Conservation (phyloP, 1,140 invertebrate genomes). For the Phthorimaea operculella region DNA sequence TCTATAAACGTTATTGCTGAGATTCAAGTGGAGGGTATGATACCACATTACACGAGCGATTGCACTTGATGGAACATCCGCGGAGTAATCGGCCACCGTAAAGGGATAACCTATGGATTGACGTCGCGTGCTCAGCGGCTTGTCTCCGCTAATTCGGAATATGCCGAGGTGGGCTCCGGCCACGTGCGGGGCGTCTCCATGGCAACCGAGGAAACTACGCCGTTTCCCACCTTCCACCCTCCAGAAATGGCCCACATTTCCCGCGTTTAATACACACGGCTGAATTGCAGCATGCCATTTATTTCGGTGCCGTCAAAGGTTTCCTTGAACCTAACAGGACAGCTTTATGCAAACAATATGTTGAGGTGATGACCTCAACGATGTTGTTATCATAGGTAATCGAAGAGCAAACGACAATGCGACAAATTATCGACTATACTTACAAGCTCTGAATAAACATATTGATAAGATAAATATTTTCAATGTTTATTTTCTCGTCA, state of each 20-base stretch:
- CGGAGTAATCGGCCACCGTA: conserved; percentile 25
- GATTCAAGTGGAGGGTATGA: conserved; percentile 10
- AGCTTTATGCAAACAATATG: no score
- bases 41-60: conserved; percentile 26
- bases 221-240: conserved; percentile 37
- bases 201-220: conserved; percentile 60
- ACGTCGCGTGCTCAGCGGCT: conserved; percentile 16
- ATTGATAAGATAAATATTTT: no score
- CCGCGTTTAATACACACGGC: conserved; percentile 16
- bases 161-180: conserved; percentile 19
- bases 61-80: conserved; percentile 33
- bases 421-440: no score
- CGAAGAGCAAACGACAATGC: no score
- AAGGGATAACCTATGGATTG: conserved; percentile 33
- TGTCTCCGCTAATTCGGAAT: conserved; percentile 37
- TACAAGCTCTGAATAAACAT: no score
- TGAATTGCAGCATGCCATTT: neutral
- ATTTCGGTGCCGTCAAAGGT: neutral
- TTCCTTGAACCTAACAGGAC: no score
- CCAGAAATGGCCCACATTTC: conserved; percentile 16
- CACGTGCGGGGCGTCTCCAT: conserved; percentile 59
- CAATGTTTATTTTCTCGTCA: no score
- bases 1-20: conserved; percentile 3
- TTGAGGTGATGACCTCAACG: no score
- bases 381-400: no score